Conservation (phyloP, 2,113 vertebrate genomes). For the Apteryx owenii region DNA sequence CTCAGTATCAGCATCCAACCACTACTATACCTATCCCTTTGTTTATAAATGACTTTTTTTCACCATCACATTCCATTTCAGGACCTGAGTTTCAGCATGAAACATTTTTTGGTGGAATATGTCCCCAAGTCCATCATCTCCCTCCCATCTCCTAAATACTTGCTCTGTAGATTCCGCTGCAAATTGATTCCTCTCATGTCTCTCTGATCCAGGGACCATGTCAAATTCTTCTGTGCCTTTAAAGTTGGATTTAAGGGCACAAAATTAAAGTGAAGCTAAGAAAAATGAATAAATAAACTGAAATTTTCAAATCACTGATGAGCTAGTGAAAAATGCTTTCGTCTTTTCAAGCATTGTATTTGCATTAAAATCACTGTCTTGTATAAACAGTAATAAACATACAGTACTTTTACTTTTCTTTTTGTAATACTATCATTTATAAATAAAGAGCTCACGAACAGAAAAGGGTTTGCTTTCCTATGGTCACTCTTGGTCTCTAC, state of each 20-base stretch:
- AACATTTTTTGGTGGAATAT: not conserved
- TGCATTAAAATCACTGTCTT: not conserved
- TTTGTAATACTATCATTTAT: not conserved
- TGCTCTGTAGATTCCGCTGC: not conserved
- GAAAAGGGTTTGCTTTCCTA: not conserved
- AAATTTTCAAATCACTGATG: not conserved
- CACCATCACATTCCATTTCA: not conserved
- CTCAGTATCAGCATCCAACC: not conserved
- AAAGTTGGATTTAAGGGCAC: conserved; percentile 15
- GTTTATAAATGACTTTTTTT: not conserved
- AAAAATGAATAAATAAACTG: not conserved
- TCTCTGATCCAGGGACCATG: conserved; percentile 20
- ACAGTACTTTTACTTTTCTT: not conserved
- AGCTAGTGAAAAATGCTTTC: not conserved
- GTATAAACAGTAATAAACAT: not conserved
- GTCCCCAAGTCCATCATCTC: not conserved
- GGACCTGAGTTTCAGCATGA: not conserved
- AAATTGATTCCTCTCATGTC: conserved; percentile 44
- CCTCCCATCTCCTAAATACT: not conserved
- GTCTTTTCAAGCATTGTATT: not conserved
- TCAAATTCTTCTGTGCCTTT: conserved; percentile 48
- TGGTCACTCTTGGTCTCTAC: not conserved
- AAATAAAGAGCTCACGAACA: not conserved
- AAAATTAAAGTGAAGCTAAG: conserved; percentile 21
- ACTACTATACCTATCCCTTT: not conserved